Percentiles rank a stretch among this genome's conserved stretches.
phyloP scores from a whole-genome alignment of 2,888 invertebrate genomes.

The Leptinotarsa rubiginosa region DNA sequence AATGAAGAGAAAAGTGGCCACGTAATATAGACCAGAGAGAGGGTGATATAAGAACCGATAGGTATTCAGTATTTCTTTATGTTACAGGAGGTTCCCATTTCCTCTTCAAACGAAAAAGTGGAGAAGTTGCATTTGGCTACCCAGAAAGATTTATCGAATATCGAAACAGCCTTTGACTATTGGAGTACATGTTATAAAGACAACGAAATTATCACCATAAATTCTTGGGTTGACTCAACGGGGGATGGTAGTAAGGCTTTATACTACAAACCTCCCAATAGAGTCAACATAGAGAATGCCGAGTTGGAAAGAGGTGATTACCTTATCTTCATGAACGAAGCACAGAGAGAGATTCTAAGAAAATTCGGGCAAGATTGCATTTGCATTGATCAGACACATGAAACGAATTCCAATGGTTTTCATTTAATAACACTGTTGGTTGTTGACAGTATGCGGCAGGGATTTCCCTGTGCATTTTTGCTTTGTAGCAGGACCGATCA shows the following conservation, averaged over 20 bases:
- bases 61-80: constrained; percentile 8
- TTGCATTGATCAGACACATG: constrained; percentile 46
- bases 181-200: background rate
- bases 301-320: constrained; percentile 17
- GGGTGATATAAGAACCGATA: too few species aligned
- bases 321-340: constrained; percentile 42
- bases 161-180: constrained; percentile 26
- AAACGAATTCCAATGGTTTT: constrained; percentile 42
- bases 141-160: constrained; percentile 35
- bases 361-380: constrained; percentile 43
- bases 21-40: too few species aligned
- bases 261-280: constrained; percentile 44
- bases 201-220: constrained; percentile 16
- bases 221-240: constrained; percentile 30
- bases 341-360: constrained; percentile 39
- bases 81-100: constrained; percentile 31
- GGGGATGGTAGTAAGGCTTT: constrained; percentile 9
- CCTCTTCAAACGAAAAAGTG: constrained; percentile 18
- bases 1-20: too few species aligned
- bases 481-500: constrained; percentile 4
- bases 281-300: background rate
- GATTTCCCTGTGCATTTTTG: constrained; percentile 42
- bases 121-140: constrained; percentile 27
- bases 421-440: constrained; percentile 41
- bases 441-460: constrained; percentile 46